These are phyloP conservation scores for Belgica antarctica DNA, from an alignment of 2,888 invertebrate species.

Conservation along the genomic window DNA sequence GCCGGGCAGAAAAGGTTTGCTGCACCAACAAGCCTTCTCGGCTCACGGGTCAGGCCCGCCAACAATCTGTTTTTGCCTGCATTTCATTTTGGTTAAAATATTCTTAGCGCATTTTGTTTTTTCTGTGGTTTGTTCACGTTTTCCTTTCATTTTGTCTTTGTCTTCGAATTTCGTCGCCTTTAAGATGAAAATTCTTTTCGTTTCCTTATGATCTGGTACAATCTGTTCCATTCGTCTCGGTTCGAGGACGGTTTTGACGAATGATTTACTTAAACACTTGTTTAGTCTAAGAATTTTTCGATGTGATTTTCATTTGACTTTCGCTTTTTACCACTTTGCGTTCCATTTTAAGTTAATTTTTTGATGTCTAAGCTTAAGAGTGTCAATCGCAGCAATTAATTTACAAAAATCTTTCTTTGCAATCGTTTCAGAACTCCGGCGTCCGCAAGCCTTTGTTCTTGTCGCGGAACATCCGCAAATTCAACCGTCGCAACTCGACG, in stretches of 20 bases:
- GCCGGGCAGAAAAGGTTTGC: too few relatives aligned
- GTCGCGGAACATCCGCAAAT: constrained; percentile 56
- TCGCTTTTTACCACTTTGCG: neutral
- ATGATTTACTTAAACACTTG: neutral
- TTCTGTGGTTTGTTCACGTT: constrained; percentile 3
- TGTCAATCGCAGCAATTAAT: neutral
- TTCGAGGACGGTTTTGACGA: too few relatives aligned
- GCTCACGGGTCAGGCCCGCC: too few relatives aligned
- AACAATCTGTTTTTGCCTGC: constrained; percentile 15
- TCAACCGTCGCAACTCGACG: constrained; percentile 54
- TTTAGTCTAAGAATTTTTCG: neutral
- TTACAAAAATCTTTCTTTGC: neutral
- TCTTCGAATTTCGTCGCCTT: neutral
- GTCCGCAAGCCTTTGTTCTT: constrained; percentile 58
- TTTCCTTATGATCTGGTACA: constrained; percentile 41
- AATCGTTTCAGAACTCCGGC: constrained; percentile 44
- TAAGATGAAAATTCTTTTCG: neutral
- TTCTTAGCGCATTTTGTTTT: constrained; percentile 5
- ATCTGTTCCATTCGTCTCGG: constrained; percentile 15
- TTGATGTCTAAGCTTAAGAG: constrained; percentile 6
- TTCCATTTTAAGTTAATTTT: neutral
- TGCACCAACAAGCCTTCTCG: too few relatives aligned
- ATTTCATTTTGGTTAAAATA: neutral
- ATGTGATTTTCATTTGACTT: neutral
- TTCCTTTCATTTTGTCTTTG: constrained; percentile 24